Base-by-base conservation (phyloP, 2,888 invertebrate species). In the Teleogryllus oceanicus region DNA sequence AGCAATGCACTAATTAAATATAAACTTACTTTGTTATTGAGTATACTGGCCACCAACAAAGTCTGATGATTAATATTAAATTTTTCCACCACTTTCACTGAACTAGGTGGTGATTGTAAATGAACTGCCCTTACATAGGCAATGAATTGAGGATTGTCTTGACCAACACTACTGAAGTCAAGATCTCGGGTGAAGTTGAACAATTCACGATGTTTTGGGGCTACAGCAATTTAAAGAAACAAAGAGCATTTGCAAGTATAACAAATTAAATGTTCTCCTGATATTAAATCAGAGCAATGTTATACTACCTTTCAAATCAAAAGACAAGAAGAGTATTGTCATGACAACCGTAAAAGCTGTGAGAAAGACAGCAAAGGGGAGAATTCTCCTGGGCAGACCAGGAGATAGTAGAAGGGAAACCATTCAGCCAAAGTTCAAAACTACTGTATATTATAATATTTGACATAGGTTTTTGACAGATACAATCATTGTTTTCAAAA, bases 281-380 rank as follows among this genome's bases (percentile, higher is more conserved):
- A 37, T 37, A 37, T 37, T 37, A 37, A 1, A 37, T 37, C 37
- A 37, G 8, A 37, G 8, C 10, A 37, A 37, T 5, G 8, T 5
- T 37, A 37, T 1, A 18, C 90, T 87, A 94, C 94, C 94, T 88
- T 92, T 93, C 84, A 93, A 93, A 86, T 94, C 93, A 92, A 94
- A 94, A 87, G 94, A 94, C 83, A 94, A 90, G 76, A 94, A 90
- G 83, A 94, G 89, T 85, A 93, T 89, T 16, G 93, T 92, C 92
- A 94, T 93, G 50, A 94, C 94, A 50, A 93, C 93, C 81, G 94
- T 93, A 88, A 94, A 94, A 13, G 94, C 94, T 82, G 94, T 88
- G 83, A 94, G 89, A 88, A 94, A 94, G 83, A 93, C 88, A 77
- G 92, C 91, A 51, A 93, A 91, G 0, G 94, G 94, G 84, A 93